Evolutionary conservation across 1,140 invertebrate genomes (phyloP).

Genomic region (Bombus waltoni): DNA sequence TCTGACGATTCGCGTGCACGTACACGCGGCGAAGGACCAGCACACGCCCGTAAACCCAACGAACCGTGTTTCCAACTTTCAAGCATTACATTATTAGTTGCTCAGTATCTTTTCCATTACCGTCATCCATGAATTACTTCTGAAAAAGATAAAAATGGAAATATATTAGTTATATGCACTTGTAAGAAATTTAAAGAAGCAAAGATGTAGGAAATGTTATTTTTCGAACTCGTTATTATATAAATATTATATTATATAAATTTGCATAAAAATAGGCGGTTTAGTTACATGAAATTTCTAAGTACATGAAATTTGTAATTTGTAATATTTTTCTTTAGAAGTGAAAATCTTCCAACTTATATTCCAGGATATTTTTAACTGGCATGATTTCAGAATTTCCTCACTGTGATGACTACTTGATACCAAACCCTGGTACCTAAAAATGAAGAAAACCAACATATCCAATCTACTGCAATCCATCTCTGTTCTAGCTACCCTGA

Average conservation of each 20-base stretch:
- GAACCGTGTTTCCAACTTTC: conserved; percentile 81
- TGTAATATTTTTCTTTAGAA: too few relatives aligned
- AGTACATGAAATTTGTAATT: too few relatives aligned
- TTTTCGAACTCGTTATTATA: too few relatives aligned
- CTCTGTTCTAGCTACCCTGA: conserved; percentile 91
- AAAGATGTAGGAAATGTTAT: too few relatives aligned
- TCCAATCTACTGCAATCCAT: conserved; percentile 92
- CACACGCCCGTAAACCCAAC: conserved; percentile 77
- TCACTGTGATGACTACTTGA: conserved; percentile 78
- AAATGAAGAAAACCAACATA: conserved; percentile 85
- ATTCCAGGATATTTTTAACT: neutral
- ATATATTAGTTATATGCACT: neutral
- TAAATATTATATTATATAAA: too few relatives aligned
- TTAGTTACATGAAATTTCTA: too few relatives aligned
- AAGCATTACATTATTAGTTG: conserved; percentile 74
- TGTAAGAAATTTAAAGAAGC: neutral
- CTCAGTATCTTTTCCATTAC: conserved; percentile 54
- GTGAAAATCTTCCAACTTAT: neutral
- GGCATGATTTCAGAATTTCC: conserved; percentile 1
- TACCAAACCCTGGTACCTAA: conserved; percentile 76
- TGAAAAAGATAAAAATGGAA: neutral
- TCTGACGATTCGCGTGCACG: conserved; percentile 27
- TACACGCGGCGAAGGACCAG: conserved; percentile 58
- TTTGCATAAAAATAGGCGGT: too few relatives aligned
- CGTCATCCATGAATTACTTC: conserved; percentile 15